Evolutionary conservation across 1,140 invertebrate genomes (phyloP), one percentile per base, ranked within the genome.

Genomic region (Rhopalosiphum padi): DNA sequence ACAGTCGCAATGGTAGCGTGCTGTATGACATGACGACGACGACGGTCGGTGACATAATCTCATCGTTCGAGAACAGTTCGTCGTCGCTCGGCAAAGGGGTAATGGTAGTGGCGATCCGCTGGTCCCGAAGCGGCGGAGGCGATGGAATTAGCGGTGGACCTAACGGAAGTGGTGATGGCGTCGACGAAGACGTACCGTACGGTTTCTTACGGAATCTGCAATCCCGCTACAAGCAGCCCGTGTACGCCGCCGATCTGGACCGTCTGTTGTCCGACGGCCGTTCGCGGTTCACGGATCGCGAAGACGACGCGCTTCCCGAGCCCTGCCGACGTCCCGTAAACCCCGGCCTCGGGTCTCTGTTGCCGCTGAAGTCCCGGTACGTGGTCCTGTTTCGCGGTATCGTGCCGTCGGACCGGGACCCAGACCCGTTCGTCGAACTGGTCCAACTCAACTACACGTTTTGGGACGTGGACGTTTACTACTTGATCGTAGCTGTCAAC

Each of bases 401-500:
- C 5, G 88, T 9, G 22, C 51, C 88, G 22, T 7, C n/a, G 2
- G 60, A n/a, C 2, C 6, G 15, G 60, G 60, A 77, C 43, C 86
- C 46, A 4, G 89, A 55, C 41, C 37, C 37, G 89, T 68, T 90
- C 53, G 23, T 8, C 53, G 37, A 23, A 30, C 89, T 90, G 25
- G 23, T n/a, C 25, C 25, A 8, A 2, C 53, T 90, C 23, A n/a
- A n/a, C 37, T n/a, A 68, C 55, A 43, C 89, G 53, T 90, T 90
- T 55, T 90, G 89, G 89, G 89, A 68, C 55, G 55, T 30, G 7
- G 18, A 90, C 55, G 89, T 68, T 9, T 90, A 90, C 89, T 90
- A 90, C 5, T 1, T 90, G 41, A 43, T 90, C 89, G 89, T 68
- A 25, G 85, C n/a, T 5, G 37, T 25, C 37, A 18, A 41, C 53